These are phyloP conservation scores for Burhinus oedicnemus DNA, from an alignment of 2,113 vertebrate genomes.

Conservation along the genomic window DNA sequence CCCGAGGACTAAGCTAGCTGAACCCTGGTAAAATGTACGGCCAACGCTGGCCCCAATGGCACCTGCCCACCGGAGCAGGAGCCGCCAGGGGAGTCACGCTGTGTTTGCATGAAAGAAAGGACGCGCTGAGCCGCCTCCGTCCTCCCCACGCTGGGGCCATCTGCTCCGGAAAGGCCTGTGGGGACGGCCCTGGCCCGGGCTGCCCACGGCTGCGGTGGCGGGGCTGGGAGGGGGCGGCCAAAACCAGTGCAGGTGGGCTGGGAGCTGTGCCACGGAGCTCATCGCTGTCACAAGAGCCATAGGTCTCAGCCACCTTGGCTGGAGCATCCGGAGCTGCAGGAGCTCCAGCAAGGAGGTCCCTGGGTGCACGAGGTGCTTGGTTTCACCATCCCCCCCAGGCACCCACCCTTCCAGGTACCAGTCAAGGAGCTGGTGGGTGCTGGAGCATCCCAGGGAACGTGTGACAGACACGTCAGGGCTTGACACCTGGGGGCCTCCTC, in stretches of 20 bases:
- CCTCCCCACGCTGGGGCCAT: conserved; percentile 31
- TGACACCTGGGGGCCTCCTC: not conserved
- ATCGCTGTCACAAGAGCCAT: not conserved
- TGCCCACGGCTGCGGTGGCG: not conserved
- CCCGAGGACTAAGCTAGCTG: conserved; percentile 59
- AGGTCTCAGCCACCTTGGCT: not conserved
- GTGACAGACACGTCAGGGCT: too few relatives aligned
- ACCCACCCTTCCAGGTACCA: not conserved
- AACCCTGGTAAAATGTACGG: conserved; percentile 35
- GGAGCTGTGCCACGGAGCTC: not conserved
- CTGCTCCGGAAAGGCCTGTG: conserved; percentile 32
- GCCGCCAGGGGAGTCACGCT: not conserved
- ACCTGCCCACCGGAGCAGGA: not conserved
- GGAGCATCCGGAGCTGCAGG: not conserved
- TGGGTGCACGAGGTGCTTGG: rapidly evolving
- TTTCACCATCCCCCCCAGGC: rapidly evolving
- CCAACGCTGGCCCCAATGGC: not conserved
- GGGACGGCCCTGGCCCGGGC: not conserved
- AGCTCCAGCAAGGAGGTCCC: not conserved
- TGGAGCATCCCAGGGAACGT: not conserved
- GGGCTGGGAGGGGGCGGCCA: not conserved
- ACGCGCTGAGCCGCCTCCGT: conserved; percentile 2
- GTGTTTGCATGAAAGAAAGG: conserved; percentile 25
- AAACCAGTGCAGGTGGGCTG: not conserved
- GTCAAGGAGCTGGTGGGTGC: not conserved